phyloP scores from a whole-genome alignment of 2,888 invertebrate species.

The Brassicogethes aeneus region DNA sequence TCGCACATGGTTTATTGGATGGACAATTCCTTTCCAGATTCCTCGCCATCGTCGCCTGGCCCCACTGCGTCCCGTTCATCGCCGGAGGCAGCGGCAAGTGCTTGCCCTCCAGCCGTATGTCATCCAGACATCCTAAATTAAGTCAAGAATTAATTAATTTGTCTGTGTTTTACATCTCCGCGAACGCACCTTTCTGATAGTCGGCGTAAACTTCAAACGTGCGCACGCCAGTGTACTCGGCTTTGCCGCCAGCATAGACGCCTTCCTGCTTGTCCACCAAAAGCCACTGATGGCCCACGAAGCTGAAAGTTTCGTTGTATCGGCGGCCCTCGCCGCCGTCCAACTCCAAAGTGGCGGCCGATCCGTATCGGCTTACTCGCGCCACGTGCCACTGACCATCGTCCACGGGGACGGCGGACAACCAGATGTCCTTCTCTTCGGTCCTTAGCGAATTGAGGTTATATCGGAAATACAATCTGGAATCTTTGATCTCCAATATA shows the following conservation, averaged over 20 bases:
- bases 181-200: slow-evolving; percentile 80
- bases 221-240: slow-evolving; percentile 87
- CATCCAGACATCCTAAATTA: slow-evolving; percentile 62
- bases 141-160: neutral
- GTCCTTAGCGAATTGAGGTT: slow-evolving; percentile 87
- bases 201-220: slow-evolving; percentile 93
- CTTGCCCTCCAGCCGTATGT: slow-evolving; percentile 85
- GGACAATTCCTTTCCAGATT: slow-evolving; percentile 89
- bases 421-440: slow-evolving; percentile 84
- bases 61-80: slow-evolving; percentile 93
- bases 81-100: slow-evolving; percentile 90
- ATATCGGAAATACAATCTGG: slow-evolving; percentile 81
- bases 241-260: slow-evolving; percentile 92
- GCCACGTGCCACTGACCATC: slow-evolving; percentile 98
- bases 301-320: slow-evolving; percentile 87
- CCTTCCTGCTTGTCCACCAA: slow-evolving; percentile 90
- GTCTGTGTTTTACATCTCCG: neutral
- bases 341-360: slow-evolving; percentile 83
- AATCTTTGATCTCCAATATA: slow-evolving; percentile 83
- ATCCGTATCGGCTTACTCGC: slow-evolving; percentile 82
- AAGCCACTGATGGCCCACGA: slow-evolving; percentile 86
- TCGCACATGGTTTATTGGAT: slow-evolving; percentile 90
- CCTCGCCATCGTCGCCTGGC: slow-evolving; percentile 88
- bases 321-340: slow-evolving; percentile 93
- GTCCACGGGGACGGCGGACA: slow-evolving; percentile 82